Conservation (phyloP, 2,113 vertebrate genomes). For the Turdus rufiventris region DNA sequence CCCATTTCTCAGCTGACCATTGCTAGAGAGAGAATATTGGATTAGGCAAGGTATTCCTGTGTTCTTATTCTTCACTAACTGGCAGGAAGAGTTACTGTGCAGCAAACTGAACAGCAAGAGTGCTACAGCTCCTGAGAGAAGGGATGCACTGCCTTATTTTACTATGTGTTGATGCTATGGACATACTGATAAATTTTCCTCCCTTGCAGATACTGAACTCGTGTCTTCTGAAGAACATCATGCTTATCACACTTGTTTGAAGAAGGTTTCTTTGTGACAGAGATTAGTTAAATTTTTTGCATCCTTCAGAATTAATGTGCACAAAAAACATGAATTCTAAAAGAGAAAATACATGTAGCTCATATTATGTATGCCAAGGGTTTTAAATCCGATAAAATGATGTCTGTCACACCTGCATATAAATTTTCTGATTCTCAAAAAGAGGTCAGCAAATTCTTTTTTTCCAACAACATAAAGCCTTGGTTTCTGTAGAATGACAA, state of each 20-base stretch:
- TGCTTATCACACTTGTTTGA: not conserved
- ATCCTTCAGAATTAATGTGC: not conserved
- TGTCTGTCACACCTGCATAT: fast-evolving
- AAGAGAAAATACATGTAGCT: not conserved
- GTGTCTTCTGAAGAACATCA: not conserved
- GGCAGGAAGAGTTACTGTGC: not conserved
- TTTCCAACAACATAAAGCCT: not conserved
- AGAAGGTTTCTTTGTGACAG: fast-evolving
- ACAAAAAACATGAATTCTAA: not conserved
- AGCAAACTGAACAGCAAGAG: not conserved
- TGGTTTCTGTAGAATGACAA: not conserved
- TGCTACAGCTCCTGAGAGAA: not conserved
- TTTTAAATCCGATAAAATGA: not conserved
- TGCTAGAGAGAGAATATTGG: not conserved
- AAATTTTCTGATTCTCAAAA: not conserved
- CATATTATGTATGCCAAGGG: not conserved
- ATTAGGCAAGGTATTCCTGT: not conserved
- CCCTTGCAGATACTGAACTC: not conserved
- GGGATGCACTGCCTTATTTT: not conserved
- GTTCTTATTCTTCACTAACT: not conserved
- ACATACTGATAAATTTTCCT: not conserved
- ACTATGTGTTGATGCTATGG: not conserved
- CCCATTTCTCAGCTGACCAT: not conserved
- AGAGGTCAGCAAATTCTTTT: not conserved
- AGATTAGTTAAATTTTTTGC: not conserved